Conservation (phyloP, 2,797 vertebrate species). For the Brachyrhaphis roseni region DNA sequence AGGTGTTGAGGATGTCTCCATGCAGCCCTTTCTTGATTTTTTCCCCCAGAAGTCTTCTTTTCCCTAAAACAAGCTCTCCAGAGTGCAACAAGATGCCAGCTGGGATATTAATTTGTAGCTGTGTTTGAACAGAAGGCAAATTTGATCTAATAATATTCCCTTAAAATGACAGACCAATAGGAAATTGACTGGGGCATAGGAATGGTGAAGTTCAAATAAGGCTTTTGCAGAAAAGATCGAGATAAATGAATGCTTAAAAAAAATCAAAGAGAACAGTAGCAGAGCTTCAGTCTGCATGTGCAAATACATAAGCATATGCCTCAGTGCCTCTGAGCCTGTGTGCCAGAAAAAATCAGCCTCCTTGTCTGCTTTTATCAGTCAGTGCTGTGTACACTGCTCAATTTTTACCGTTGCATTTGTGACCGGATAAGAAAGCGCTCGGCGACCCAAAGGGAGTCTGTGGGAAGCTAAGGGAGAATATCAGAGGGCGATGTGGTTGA, state of each 20-base stretch:
- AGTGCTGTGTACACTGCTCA: conserved; percentile 14
- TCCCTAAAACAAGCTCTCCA: conserved; percentile 45
- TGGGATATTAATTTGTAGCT: conserved; percentile 37
- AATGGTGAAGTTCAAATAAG: conserved; percentile 20
- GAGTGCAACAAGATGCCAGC: conserved; percentile 39
- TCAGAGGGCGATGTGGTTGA: neutral
- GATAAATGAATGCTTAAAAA: conserved; percentile 2
- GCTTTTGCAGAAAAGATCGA: conserved; percentile 12
- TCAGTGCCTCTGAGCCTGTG: conserved; percentile 39
- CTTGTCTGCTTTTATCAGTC: conserved; percentile 49
- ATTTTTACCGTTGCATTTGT: conserved; percentile 25
- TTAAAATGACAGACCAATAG: conserved; percentile 27
- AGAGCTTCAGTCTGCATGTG: conserved; percentile 30
- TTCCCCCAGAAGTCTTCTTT: conserved; percentile 31
- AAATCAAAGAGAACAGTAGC: conserved; percentile 25
- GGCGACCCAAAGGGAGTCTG: conserved; percentile 28
- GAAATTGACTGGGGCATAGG: conserved; percentile 19
- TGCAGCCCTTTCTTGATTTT: conserved; percentile 36
- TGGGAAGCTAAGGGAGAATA: conserved; percentile 23
- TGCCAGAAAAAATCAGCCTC: conserved; percentile 38
- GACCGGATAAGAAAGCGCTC: conserved; percentile 42
- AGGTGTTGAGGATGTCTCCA: conserved; percentile 52
- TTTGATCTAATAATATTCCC: conserved; percentile 20
- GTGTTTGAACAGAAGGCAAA: conserved; percentile 33
- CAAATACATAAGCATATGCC: conserved; percentile 35